Evolutionary conservation across 2,888 invertebrate genomes (phyloP).

Genomic region (Machimus rusticus): DNA sequence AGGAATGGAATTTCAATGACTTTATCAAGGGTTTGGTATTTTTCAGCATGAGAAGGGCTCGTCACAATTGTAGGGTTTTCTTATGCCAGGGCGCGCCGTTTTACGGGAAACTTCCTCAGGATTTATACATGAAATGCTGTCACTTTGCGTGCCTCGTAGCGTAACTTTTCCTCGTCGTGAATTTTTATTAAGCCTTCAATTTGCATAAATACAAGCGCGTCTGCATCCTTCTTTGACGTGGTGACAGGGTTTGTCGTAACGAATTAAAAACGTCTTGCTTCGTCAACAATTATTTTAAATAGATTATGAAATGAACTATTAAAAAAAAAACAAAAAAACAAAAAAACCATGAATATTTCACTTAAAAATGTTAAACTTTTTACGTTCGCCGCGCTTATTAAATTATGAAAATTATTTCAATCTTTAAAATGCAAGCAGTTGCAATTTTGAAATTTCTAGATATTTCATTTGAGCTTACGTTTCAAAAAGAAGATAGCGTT

Average conservation of each 20-base stretch:
- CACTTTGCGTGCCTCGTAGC: neutral
- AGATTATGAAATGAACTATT: neutral
- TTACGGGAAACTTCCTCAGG: neutral
- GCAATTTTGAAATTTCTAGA: neutral
- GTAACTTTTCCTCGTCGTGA: slow-evolving; percentile 7
- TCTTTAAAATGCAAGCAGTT: neutral
- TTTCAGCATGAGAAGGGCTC: neutral
- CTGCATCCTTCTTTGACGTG: neutral
- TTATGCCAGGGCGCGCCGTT: neutral
- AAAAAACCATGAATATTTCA: neutral
- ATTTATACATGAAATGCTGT: neutral
- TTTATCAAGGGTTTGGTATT: neutral
- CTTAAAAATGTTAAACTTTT: neutral
- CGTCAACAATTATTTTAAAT: neutral
- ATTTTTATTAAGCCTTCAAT: slow-evolving; percentile 22
- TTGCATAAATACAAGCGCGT: neutral
- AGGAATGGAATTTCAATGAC: neutral
- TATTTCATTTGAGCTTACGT: neutral
- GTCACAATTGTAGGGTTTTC: neutral
- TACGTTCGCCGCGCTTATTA: neutral
- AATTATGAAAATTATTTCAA: neutral
- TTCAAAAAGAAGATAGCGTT: neutral
- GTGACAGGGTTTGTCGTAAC: neutral
- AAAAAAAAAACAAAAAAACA: too few species aligned
- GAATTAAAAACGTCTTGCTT: neutral